These are phyloP conservation scores for Tetranychus cinnabarinus DNA, from an alignment of 1,140 invertebrate genomes.

Conservation along the genomic window DNA sequence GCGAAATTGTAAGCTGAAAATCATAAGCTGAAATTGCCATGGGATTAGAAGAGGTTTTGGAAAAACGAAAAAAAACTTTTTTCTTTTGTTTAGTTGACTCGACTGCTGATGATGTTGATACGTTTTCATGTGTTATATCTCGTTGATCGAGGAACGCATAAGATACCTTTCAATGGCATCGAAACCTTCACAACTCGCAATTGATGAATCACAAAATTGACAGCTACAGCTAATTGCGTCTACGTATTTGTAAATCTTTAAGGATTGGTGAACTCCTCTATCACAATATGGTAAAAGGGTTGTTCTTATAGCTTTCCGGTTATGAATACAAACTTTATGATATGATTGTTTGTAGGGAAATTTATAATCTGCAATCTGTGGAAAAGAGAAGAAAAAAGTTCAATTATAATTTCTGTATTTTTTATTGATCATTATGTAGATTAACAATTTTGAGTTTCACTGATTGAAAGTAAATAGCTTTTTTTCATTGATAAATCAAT, in stretches of 20 bases:
- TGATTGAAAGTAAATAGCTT: too few species aligned
- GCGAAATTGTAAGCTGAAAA: too few species aligned
- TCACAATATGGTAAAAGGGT: conserved; percentile 37
- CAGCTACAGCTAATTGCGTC: conserved; percentile 36
- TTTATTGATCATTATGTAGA: too few species aligned
- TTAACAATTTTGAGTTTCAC: too few species aligned
- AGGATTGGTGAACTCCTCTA: conserved; percentile 28
- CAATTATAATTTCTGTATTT: background rate
- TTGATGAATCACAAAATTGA: conserved; percentile 26
- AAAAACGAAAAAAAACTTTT: too few species aligned
- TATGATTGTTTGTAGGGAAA: conserved; percentile 58
- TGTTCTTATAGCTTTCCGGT: conserved; percentile 27
- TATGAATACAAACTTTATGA: conserved; percentile 60
- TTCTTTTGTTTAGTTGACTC: too few species aligned
- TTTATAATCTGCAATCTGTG: conserved; percentile 51
- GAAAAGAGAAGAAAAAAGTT: conserved; percentile 8
- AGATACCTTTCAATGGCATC: conserved; percentile 9
- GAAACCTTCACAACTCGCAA: conserved; percentile 28
- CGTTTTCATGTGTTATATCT: too few species aligned
- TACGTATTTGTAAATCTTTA: conserved; percentile 30
- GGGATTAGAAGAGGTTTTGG: too few species aligned
- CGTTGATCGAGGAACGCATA: background rate
- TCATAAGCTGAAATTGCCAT: too few species aligned
- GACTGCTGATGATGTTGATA: too few species aligned
- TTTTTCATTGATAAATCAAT: too few species aligned